Evolutionary conservation across 2,888 invertebrate genomes (phyloP).

Genomic region (Abrostola triplasia): DNA sequence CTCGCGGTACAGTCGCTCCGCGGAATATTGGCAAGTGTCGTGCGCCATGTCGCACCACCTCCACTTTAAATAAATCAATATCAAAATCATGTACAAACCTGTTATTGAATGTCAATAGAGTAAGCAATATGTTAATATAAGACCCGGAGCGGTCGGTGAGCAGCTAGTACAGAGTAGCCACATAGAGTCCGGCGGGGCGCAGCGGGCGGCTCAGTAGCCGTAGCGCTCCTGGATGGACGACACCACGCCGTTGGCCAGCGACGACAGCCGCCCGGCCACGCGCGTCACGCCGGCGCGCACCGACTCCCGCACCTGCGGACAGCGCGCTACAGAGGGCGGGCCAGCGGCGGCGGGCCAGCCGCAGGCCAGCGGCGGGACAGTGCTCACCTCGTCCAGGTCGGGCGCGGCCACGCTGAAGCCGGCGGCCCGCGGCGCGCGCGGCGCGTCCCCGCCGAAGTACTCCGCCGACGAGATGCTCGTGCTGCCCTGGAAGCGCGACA

Average conservation of each 20-base stretch:
- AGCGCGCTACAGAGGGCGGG: not conserved
- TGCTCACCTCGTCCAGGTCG: slow-evolving; percentile 96
- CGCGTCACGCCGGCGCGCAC: slow-evolving; percentile 97
- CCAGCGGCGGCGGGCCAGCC: too few relatives aligned
- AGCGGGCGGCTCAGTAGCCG: slow-evolving; percentile 85
- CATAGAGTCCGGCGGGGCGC: too few relatives aligned
- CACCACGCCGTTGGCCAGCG: slow-evolving; percentile 97
- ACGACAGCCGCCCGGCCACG: slow-evolving; percentile 98
- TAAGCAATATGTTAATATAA: slow-evolving; percentile 3
- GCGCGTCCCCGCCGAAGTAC: slow-evolving; percentile 91
- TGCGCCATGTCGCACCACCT: not conserved
- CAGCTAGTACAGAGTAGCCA: too few relatives aligned
- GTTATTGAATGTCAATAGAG: slow-evolving; percentile 1
- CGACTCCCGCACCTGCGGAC: slow-evolving; percentile 95
- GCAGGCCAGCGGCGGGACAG: too few relatives aligned
- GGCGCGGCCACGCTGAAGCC: slow-evolving; percentile 87
- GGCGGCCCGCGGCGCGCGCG: slow-evolving; percentile 57
- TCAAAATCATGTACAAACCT: slow-evolving; percentile 13
- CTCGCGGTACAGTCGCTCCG: not conserved
- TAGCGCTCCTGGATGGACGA: slow-evolving; percentile 95
- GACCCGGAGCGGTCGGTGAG: not conserved
- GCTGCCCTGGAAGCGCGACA: slow-evolving; percentile 96
- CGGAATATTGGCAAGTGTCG: not conserved
- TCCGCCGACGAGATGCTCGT: slow-evolving; percentile 98
- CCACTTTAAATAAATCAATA: slow-evolving; percentile 2